Percentiles rank a stretch among this genome's conserved stretches.
phyloP scores from a whole-genome alignment of 1,140 invertebrate genomes.

The Conus ventricosus region DNA sequence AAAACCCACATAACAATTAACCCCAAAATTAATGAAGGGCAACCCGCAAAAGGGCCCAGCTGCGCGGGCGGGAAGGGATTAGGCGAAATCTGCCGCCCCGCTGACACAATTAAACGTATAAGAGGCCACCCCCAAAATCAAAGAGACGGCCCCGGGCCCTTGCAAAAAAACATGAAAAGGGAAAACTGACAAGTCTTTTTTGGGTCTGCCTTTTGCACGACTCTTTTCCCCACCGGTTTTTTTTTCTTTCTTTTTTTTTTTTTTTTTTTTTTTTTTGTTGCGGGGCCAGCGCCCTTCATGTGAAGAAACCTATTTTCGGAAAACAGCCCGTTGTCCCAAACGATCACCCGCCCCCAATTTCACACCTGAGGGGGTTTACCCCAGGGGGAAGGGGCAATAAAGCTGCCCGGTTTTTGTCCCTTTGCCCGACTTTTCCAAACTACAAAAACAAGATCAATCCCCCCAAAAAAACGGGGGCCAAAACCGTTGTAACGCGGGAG shows the following conservation, averaged over 20 bases:
- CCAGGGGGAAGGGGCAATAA: neutral
- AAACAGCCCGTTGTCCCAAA: neutral
- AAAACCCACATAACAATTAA: no score
- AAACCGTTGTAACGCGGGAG: conserved; percentile 6
- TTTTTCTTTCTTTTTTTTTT: no score
- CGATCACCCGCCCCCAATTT: neutral
- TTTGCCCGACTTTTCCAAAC: no score
- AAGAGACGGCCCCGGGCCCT: neutral
- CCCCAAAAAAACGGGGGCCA: conserved; percentile 10
- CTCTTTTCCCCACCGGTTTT: no score
- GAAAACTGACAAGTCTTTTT: neutral
- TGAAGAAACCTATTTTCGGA: neutral
- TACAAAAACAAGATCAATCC: conserved; percentile 22
- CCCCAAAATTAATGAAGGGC: neutral
- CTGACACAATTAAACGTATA: conserved; percentile 14
- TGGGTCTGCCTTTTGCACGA: no score
- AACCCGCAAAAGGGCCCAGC: neutral
- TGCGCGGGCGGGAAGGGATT: neutral
- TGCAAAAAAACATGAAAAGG: neutral
- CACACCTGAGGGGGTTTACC: neutral
- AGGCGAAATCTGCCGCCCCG: neutral
- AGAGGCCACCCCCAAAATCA: neutral
- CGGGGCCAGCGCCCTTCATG: neutral
- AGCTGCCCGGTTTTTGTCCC: neutral
- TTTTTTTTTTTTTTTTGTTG: no score